Evolutionary conservation across 2,888 invertebrate genomes (phyloP).

Genomic region (Zhuqinia jingwanae): DNA sequence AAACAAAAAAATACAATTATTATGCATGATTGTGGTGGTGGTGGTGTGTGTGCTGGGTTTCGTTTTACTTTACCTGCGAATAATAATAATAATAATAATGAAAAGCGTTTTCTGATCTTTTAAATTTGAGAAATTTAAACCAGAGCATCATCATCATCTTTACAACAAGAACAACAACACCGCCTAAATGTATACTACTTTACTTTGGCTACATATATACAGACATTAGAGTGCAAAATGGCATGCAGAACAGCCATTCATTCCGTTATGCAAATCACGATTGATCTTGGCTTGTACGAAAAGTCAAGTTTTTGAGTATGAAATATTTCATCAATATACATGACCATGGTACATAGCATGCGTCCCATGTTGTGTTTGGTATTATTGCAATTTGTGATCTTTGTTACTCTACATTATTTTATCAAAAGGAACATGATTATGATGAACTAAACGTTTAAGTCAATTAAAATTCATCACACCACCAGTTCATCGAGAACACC

Average conservation of each 20-base stretch:
- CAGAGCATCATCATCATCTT: constrained; percentile 53
- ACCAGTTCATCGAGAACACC: constrained; percentile 25
- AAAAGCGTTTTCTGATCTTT: constrained; percentile 57
- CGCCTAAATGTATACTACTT: not conserved
- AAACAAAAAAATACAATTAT: constrained; percentile 47
- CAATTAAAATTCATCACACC: constrained; percentile 65
- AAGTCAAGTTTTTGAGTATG: constrained; percentile 57
- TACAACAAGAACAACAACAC: not conserved
- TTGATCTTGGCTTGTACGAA: constrained; percentile 57
- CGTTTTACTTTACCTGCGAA: constrained; percentile 4
- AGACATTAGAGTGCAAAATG: constrained; percentile 7
- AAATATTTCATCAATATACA: constrained; percentile 57
- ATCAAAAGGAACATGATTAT: not conserved
- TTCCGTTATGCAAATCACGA: constrained; percentile 71
- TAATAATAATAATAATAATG: too few species aligned
- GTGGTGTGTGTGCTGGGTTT: constrained; percentile 42
- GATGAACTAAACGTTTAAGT: constrained; percentile 41
- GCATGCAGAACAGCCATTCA: constrained; percentile 43
- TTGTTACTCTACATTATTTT: constrained; percentile 8
- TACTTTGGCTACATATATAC: too few species aligned
- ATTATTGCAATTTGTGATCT: constrained; percentile 1
- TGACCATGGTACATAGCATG: constrained; percentile 43
- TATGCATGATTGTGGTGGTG: constrained; percentile 41
- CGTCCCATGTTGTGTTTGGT: constrained; percentile 49
- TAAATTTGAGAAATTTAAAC: constrained; percentile 65